Evolutionary conservation across 2,113 vertebrate species (phyloP), one percentile per base, ranked within the genome.

Genomic region (Hydrolagus affinis): DNA sequence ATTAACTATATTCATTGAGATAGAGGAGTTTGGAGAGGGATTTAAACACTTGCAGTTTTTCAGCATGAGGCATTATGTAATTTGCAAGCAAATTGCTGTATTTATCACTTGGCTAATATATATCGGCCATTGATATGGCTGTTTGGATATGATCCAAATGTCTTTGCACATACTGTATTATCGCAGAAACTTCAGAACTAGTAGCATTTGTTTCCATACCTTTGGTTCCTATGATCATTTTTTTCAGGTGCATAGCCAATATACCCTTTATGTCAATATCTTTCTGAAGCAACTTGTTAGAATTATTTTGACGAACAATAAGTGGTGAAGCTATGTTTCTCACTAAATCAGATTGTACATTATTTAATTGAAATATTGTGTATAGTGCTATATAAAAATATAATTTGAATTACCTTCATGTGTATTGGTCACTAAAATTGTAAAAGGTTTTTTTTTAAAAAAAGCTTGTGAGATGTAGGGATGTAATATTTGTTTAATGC

Each of bases 141-240:
- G 21, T 77, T 59, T 77, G 44, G 21, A 59, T 11, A 57, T 19
- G 59, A 59, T 77, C 75, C 59, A 59, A 77, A 57, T 23, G n/a
- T 56, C 23, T 28, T 9, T 72, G 23, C 1, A 44, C 30, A 74
- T 56, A 19, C 17, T 91, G 89, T 28, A 86, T 87, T 87, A 88
- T 87, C 91, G 91, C 92, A 94, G 92, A 93, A 91, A 0, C 80
- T 90, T 88, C 87, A 89, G 89, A 93, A 93, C 89, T 89, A 89
- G 85, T 70, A 88, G 88, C 90, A 87, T 91, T 93, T 93, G 90
- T 92, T 93, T 92, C 88, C 44, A 44, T 44, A 44, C 44, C 1
- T 44, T 85, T 87, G 88, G 66, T 85, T 90, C 90, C 87, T 88
- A 83, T 90, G 90, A 91, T 93, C 44, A 44, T 44, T 44, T 44